A percentile compares a stretch with the other conserved stretches of the same genome.
Conservation (phyloP, 2,888 invertebrate species). For the Rugalucina vietnamica region DNA sequence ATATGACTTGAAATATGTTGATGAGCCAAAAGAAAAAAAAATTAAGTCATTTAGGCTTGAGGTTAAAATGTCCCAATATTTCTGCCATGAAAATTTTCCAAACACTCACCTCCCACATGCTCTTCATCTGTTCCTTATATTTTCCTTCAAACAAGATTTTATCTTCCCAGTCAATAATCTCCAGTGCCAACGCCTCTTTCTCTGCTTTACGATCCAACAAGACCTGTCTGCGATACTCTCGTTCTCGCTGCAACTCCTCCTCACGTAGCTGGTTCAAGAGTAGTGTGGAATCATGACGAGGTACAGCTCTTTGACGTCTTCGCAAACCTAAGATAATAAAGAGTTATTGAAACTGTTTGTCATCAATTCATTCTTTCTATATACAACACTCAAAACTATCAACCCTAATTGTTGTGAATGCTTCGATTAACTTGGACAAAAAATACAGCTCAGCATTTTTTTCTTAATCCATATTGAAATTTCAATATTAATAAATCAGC, state of each 20-base stretch:
- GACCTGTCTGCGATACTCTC: conserved; percentile 78
- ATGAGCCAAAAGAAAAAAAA: too few species aligned
- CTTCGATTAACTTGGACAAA: too few species aligned
- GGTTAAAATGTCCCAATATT: neutral
- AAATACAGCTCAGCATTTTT: too few species aligned
- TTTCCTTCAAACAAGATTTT: conserved; percentile 83
- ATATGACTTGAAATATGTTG: too few species aligned
- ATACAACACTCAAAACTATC: too few species aligned
- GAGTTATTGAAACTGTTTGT: too few species aligned
- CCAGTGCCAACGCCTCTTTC: conserved; percentile 83
- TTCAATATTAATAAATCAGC: too few species aligned
- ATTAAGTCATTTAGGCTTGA: too few species aligned
- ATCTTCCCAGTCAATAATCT: conserved; percentile 85
- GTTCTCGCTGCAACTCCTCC: conserved; percentile 81
- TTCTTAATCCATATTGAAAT: too few species aligned
- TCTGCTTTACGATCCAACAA: conserved; percentile 83
- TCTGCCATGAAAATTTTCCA: too few species aligned
- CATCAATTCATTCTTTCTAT: too few species aligned
- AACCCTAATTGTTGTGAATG: too few species aligned
- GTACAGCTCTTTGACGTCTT: conserved; percentile 69
- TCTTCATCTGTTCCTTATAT: conserved; percentile 84
- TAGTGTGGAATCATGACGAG: conserved; percentile 79
- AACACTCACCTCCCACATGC: conserved; percentile 86
- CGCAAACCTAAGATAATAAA: conserved; percentile 69
- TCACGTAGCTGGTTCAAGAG: conserved; percentile 82